Evolutionary conservation across 53 echinoderm and acorn worm species (phyloP).

Genomic region (Patiria pectinifera): DNA sequence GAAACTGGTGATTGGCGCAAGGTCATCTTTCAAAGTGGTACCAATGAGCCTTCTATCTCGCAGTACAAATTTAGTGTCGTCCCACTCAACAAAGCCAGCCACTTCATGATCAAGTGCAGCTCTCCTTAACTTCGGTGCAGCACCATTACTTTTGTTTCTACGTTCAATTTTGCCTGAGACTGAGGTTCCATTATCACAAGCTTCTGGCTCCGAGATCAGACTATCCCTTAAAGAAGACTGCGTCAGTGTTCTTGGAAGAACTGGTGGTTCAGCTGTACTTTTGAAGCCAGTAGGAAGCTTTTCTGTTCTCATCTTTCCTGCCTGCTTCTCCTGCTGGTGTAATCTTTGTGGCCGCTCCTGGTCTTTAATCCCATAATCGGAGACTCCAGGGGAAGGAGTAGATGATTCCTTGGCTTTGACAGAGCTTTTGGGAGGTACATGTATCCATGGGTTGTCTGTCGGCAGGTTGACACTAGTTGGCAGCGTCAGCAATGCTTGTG

Average conservation of each 20-base stretch:
- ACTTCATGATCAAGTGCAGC: neutral
- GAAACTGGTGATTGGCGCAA: neutral
- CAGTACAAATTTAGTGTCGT: neutral
- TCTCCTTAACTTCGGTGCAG: neutral
- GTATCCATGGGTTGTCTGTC: neutral
- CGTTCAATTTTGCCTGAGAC: neutral
- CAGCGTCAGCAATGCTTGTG: neutral
- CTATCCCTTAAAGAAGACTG: neutral
- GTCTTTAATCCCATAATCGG: neutral
- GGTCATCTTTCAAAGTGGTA: neutral
- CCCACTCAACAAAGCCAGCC: neutral
- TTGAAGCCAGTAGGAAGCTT: neutral
- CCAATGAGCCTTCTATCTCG: neutral
- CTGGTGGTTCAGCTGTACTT: neutral
- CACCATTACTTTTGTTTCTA: neutral
- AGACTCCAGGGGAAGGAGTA: neutral
- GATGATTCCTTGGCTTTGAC: neutral
- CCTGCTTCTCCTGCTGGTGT: neutral
- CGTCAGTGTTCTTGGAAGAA: neutral
- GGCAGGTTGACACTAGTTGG: too few relatives aligned
- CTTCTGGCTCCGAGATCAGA: constrained; percentile 11
- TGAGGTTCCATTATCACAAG: neutral
- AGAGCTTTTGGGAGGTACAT: neutral
- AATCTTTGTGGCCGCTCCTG: neutral
- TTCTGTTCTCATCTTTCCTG: neutral